Base-by-base conservation (phyloP, 2,797 vertebrate species). In the Kryptolebias ocellatus region DNA sequence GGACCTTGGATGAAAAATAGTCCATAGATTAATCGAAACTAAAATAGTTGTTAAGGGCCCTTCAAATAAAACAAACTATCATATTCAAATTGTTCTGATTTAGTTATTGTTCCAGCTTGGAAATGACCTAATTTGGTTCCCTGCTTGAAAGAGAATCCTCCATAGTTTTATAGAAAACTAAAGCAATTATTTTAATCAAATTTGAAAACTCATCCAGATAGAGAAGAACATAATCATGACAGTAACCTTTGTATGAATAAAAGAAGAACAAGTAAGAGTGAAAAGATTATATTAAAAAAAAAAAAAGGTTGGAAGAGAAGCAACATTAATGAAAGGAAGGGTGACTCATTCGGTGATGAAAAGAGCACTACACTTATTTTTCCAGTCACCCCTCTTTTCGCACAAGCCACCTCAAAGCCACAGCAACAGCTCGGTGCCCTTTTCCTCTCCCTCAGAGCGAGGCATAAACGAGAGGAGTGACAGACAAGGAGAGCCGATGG, bases 401-500 rank as follows among this genome's bases (percentile, higher is more conserved):
- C 60, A 69, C 4, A 24, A 69, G 54, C 51, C 39, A 42, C 50
- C 51, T 51, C 58, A 58, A 50, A 67, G 49, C 52, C 68, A 60
- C 60, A 51, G 70, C 60, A 66, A 60, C 70, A 17, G 76, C 84
- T 72, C 71, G 46, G 71, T 67, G 75, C 65, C 79, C 85, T 85
- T 83, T 86, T 61, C 84, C 83, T 85, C 87, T 88, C 80, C 82
- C 85, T 87, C 18, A 12, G 75, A 90, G 84, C 56, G 54, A 81
- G 60, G 79, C 85, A 79, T 81, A 83, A 89, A 87, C 72, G 79
- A 80, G 76, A 60, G 76, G 86, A 89, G 89, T 92, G 92, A 93
- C 91, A 92, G 91, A 89, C 90, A 89, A 31, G 76, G 79, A 82
- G 87, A 91, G 88, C 69, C 79, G 82, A 87, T 84, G 83, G 90